phyloP scores from a whole-genome alignment of 1,140 invertebrate species.

The Trichoplusia ni region DNA sequence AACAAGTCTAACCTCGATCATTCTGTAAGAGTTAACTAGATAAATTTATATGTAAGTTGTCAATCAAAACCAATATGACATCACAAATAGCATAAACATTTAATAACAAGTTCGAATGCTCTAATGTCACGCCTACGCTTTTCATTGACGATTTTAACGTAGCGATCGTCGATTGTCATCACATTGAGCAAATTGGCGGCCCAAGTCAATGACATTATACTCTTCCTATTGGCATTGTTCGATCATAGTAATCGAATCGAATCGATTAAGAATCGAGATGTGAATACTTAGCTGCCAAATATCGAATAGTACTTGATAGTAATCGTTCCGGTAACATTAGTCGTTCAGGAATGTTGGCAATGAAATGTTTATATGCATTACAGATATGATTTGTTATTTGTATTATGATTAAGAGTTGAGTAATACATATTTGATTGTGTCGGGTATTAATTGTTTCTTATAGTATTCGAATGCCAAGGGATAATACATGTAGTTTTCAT shows the following conservation, averaged over 20 bases:
- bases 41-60: too few species aligned
- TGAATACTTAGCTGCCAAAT: constrained; percentile 18
- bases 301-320: constrained; percentile 2
- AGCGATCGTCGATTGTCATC: too few species aligned
- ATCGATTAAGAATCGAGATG: too few species aligned
- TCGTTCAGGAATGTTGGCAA: not conserved
- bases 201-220: not conserved
- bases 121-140: too few species aligned
- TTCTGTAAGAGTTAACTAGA: too few species aligned
- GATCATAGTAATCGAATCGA: not conserved
- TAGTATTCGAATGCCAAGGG: not conserved
- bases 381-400: not conserved
- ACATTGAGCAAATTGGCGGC: not conserved
- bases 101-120: too few species aligned
- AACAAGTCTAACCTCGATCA: too few species aligned
- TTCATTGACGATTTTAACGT: too few species aligned
- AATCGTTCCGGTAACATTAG: constrained; percentile 6
- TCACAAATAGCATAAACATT: too few species aligned
- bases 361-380: not conserved
- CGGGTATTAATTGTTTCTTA: not conserved
- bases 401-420: not conserved
- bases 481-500: too few species aligned
- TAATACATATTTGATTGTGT: not conserved
- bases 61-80: too few species aligned
- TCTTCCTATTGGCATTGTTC: constrained; percentile 5